These are phyloP conservation scores for Sinocyclocheilus anshuiensis DNA, from an alignment of 2,113 vertebrate species.

Conservation along the genomic window DNA sequence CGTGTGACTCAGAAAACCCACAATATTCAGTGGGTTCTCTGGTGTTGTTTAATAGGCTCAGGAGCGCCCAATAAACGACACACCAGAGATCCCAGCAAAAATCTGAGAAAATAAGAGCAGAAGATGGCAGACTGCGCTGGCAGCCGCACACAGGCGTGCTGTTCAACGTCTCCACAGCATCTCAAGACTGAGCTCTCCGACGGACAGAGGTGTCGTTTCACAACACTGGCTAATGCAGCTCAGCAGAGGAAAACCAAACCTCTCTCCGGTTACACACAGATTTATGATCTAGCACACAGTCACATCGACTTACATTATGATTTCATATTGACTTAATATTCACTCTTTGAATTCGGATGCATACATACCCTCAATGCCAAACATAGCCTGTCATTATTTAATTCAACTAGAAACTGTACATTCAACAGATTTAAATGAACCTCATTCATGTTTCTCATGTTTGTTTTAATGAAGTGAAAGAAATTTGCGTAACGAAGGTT, in stretches of 20 bases:
- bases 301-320: conserved; percentile 9
- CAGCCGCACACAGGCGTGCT: conserved; percentile 11
- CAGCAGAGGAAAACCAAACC: conserved; percentile 5
- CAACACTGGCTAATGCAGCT: conserved; percentile 2
- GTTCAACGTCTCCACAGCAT: conserved; percentile 7
- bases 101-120: conserved; percentile 14
- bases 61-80: conserved; percentile 39
- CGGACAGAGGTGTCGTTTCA: conserved; percentile 4
- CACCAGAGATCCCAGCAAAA: conserved; percentile 33
- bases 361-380: neutral
- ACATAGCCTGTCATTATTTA: neutral
- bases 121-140: neutral
- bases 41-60: neutral
- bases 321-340: conserved; percentile 21
- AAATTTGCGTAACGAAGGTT: neutral
- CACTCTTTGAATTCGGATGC: neutral
- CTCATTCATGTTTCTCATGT: neutral
- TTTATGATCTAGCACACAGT: neutral
- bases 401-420: neutral
- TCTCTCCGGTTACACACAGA: conserved; percentile 8
- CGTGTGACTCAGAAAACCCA: conserved; percentile 47
- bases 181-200: neutral
- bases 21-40: conserved; percentile 12
- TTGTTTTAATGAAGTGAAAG: neutral
- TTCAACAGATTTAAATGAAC: neutral